phyloP scores from a whole-genome alignment of 2,113 vertebrate species.

The Aix galericulata region DNA sequence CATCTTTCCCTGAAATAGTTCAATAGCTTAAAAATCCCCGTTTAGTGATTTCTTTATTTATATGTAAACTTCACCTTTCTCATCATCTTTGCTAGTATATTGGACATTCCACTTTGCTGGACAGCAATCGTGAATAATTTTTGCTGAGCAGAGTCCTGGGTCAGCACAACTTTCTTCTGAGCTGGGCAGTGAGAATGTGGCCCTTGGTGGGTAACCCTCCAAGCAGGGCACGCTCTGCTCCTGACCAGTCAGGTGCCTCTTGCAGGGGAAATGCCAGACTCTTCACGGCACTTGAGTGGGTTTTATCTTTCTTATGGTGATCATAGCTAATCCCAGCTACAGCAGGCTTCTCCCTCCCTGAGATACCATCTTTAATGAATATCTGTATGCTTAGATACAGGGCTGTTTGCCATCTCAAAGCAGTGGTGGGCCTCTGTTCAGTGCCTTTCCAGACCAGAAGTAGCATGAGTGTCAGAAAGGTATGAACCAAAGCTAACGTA shows the following conservation, averaged over 20 bases:
- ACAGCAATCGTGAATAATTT: background rate
- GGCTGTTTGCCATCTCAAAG: background rate
- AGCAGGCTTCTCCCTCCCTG: background rate
- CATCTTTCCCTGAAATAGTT: background rate
- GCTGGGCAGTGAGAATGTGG: background rate
- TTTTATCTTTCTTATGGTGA: background rate
- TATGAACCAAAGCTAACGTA: background rate
- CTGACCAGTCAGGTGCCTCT: background rate
- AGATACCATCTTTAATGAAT: background rate
- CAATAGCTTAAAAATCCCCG: background rate
- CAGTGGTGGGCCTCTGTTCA: background rate
- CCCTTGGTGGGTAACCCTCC: background rate
- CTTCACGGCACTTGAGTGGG: background rate
- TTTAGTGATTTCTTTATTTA: background rate
- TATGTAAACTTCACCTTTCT: background rate
- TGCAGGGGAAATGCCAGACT: background rate
- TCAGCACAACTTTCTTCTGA: background rate
- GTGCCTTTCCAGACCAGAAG: background rate
- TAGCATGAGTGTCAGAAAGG: background rate
- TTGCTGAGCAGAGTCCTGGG: background rate
- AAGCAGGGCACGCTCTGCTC: background rate
- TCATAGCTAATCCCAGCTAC: background rate
- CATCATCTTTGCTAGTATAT: background rate
- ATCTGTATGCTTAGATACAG: fast-evolving
- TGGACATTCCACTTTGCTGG: background rate